Evolutionary conservation across 2,113 vertebrate species (phyloP), one percentile per base, ranked within the genome.

Genomic region (Dromaius novaehollandiae): DNA sequence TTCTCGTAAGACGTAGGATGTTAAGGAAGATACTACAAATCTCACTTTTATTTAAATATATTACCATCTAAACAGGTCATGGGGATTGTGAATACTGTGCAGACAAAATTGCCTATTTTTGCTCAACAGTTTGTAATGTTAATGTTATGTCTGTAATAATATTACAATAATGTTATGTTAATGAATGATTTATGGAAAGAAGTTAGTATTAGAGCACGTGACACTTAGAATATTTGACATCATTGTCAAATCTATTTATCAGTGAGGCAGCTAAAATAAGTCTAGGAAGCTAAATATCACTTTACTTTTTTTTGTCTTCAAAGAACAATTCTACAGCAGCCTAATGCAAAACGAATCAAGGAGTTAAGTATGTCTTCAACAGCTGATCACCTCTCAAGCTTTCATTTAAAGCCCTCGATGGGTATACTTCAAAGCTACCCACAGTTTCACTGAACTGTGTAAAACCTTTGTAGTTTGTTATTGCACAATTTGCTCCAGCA

Each of bases 401-500:
- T 92, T 89, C 58, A 26, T 68, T 85, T 73, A 50, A 73, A 82
- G 66, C 58, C 40, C 90, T 82, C 53, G 77, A 82, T 84, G 92
- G 40, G 42, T 61, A 15, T 71, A 66, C 82, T 91, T 95, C 89
- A 95, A 83, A 95, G 87, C 91, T 83, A 87, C 79, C 89, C 65
- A 63, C 60, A 46, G 93, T 91, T 95, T 89, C 0, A 1, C 91
- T 94, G 90, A 93, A 86, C 84, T 66, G 40, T 87, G 50, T 91
- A 75, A 96, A 93, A 77, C 75, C 94, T 94, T 91, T 87, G 78
- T 82, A 75, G 36, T 50, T 93, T 50, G 32, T 63, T 78, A 3
- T 87, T 95, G 89, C 76, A 24, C 92, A 93, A 94, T 95, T 86
- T 93, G 73, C 76, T 83, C 60, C 60, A 63, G 46, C 58, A 65